These are phyloP conservation scores for Conistra vaccinii DNA, from an alignment of 2,888 invertebrate genomes.

Conservation along the genomic window DNA sequence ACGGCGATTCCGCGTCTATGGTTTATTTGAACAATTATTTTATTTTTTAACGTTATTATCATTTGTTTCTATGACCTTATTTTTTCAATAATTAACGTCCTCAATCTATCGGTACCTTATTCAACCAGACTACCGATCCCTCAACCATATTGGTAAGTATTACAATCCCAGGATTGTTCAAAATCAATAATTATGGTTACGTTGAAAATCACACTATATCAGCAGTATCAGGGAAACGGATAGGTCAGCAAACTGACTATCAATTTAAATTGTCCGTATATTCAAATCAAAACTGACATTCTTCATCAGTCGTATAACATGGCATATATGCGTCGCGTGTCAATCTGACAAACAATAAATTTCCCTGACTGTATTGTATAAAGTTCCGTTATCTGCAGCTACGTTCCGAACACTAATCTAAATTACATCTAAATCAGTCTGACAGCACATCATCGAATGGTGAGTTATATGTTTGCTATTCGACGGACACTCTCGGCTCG, in stretches of 20 bases:
- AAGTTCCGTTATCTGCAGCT: conserved; percentile 4
- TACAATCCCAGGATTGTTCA: neutral
- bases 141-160: neutral
- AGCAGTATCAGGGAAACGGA: neutral
- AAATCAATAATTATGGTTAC: neutral
- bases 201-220: too few species aligned
- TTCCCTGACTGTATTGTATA: neutral
- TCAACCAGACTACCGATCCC: neutral
- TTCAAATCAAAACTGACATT: neutral
- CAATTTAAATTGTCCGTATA: neutral
- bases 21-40: neutral
- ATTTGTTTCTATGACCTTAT: neutral
- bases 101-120: too few species aligned
- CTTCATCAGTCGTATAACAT: neutral
- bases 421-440: conserved; percentile 84
- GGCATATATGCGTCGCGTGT: neutral
- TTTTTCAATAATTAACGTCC: too few species aligned
- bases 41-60: neutral
- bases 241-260: neutral
- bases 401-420: conserved; percentile 24
- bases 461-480: conserved; percentile 73
- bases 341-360: neutral
- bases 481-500: conserved; percentile 34
- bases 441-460: conserved; percentile 86
- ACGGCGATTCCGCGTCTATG: neutral